Evolutionary conservation across 2,797 vertebrate genomes (phyloP).

Genomic region (Cichlasoma orientale): DNA sequence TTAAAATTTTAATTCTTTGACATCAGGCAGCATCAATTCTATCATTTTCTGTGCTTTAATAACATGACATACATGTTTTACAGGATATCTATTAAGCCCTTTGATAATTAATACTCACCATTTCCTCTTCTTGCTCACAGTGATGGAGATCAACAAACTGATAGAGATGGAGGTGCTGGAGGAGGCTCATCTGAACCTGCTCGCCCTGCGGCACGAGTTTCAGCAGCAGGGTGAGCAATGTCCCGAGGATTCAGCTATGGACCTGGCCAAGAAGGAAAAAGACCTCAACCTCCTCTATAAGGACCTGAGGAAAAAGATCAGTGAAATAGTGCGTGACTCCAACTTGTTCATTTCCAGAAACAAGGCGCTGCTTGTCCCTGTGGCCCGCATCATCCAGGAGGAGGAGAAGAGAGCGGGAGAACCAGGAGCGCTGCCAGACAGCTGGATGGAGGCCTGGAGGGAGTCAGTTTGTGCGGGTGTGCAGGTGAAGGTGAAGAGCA

Average conservation of each 20-base stretch:
- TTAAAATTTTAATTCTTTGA: not conserved
- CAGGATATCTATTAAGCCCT: not conserved
- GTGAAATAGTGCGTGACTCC: slow-evolving; percentile 79
- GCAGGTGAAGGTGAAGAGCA: slow-evolving; percentile 67
- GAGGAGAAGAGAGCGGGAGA: slow-evolving; percentile 77
- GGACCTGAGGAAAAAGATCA: slow-evolving; percentile 71
- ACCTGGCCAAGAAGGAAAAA: slow-evolving; percentile 80
- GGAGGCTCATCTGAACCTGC: slow-evolving; percentile 86
- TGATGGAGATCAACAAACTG: slow-evolving; percentile 88
- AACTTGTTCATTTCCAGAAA: slow-evolving; percentile 70
- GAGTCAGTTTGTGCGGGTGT: slow-evolving; percentile 78
- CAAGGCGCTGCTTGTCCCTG: slow-evolving; percentile 62
- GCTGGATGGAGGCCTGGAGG: slow-evolving; percentile 86
- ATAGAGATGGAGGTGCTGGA: slow-evolving; percentile 84
- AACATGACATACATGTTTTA: not conserved
- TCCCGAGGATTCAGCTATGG: slow-evolving; percentile 62
- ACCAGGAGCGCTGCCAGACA: slow-evolving; percentile 67
- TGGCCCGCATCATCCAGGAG: slow-evolving; percentile 81
- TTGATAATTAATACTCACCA: not conserved
- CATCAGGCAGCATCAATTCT: not conserved
- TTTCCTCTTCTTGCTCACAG: slow-evolving; percentile 60
- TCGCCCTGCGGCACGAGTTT: slow-evolving; percentile 78
- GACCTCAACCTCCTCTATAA: slow-evolving; percentile 87
- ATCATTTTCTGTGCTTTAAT: not conserved
- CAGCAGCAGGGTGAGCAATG: slow-evolving; percentile 64